Evolutionary conservation across 2,113 vertebrate species (phyloP), one percentile per base, ranked within the genome.

Genomic region (Alethe castanea): DNA sequence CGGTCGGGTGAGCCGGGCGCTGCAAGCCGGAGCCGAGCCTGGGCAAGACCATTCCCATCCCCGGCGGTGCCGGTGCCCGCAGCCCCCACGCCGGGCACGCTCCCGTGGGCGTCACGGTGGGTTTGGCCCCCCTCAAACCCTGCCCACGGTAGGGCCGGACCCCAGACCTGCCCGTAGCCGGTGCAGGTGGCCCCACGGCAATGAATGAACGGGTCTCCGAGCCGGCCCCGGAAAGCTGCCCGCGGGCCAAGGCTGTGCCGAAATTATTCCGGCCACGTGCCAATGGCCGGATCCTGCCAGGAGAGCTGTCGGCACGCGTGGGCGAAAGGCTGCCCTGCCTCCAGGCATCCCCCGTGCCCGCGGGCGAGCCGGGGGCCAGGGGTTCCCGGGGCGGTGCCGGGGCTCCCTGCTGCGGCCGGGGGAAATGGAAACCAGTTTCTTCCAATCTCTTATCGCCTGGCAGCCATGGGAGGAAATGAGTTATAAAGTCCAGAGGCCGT

Each of bases 401-500:
- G 47, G 47, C 24, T 89, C 83, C 77, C 42, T 38, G 42, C 64
- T 3, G 10, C 19, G 35, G 79, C 3, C 4, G 18, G 35, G 64
- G 82, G 86, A 81, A 93, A 94, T 95, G 94, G 92, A 92, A 94
- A 95, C 44, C 86, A 31, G 94, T 81, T 89, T 90, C 29, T 96
- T 93, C 92, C 90, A 84, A 66, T 88, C 96, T 84, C 80, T 81
- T 95, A 93, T 94, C 85, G 4, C 88, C 96, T 78, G 80, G 94
- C 95, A 92, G 92, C 94, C 92, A 92, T 88, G 86, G 76, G 95
- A 97, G 95, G 96, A 93, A 97, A 95, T 93, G 95, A 95, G 91
- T 96, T 96, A 95, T 83, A 95, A 97, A 97, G 95, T 96, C 95
- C 94, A 95, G 95, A 95, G 94, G 91, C 95, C 52, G 45, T 76